A percentile compares a stretch with the other conserved stretches of the same genome.
phyloP scores from a whole-genome alignment of 2,888 invertebrate species.

The Parnassius mnemosyne region DNA sequence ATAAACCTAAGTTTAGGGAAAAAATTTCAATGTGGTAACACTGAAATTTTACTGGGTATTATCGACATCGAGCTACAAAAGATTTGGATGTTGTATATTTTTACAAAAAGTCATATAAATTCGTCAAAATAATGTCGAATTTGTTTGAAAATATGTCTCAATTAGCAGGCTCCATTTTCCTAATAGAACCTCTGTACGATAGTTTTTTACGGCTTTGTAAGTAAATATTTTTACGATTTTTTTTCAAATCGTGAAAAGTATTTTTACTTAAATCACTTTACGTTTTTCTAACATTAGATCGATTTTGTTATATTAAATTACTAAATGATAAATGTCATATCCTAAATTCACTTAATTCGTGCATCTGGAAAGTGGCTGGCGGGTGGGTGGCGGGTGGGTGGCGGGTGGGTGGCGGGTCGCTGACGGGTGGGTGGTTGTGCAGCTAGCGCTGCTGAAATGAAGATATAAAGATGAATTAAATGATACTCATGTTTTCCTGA shows the following conservation, averaged over 20 bases:
- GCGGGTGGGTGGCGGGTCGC: not conserved
- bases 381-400: not conserved
- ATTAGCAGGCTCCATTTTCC: too few relatives aligned
- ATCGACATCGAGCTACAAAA: not conserved
- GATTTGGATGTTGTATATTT: conserved; percentile 3
- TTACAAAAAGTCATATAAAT: not conserved
- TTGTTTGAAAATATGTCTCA: not conserved
- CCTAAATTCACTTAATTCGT: not conserved
- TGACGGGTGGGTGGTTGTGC: too few relatives aligned
- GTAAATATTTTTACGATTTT: too few relatives aligned
- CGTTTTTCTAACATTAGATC: too few relatives aligned
- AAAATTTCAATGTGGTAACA: not conserved
- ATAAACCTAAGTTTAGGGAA: conserved; percentile 7
- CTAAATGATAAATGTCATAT: not conserved
- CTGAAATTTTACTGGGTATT: not conserved
- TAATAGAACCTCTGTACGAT: too few relatives aligned
- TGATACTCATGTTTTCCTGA: too few relatives aligned
- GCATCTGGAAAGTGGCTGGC: not conserved
- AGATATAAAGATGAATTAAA: not conserved
- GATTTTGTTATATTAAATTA: too few relatives aligned
- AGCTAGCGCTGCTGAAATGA: not conserved
- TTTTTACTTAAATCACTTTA: too few relatives aligned
- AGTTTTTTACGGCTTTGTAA: too few relatives aligned
- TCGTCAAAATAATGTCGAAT: not conserved
- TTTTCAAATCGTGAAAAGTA: too few relatives aligned